Evolutionary conservation across 1,140 invertebrate species (phyloP), one percentile per base, ranked within the genome.

Genomic region (Drosophila aff.): DNA sequence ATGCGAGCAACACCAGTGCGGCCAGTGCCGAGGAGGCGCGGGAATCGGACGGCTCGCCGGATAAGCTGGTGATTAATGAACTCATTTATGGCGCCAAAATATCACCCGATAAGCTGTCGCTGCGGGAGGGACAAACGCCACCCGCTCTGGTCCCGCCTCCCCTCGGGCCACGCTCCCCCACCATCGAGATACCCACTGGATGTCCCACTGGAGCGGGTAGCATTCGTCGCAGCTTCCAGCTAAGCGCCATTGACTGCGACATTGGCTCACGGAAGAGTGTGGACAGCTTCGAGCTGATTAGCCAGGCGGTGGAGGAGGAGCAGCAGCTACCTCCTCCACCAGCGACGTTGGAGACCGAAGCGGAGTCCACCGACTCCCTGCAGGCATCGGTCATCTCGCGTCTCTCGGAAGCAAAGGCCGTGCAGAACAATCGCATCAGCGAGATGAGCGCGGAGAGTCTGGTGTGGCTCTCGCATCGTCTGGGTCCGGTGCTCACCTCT

Each of bases 401-500:
- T 23, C 79, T 92, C 36, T 82, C 82, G 3, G 77, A 66, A 81
- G 85, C 83, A 8, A 92, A 92, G 28, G 80, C 96, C 0, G 58
- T 89, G 31, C 92, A 92, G 33, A 92, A 92, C 43, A 92, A 92
- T 71, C 87, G 96, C 93, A 97, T 98, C 73, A 97, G 96, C 0
- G 97, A 99, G 91, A 97, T 99, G 94, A 97, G 97, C 82, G 95
- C 96, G 1, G 98, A 99, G 89, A 98, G 97, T 89, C 94, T 99
- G 0, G 96, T 98, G 46, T 99, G 98, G 98, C 91, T 99, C 23
- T 96, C 97, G 2, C 97, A 99, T 93, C 95, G 98, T 77, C 93
- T 99, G n/a, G 99, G 99, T 0, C 98, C 98, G 0, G 97, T 99
- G 28, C 94, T 99, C 8, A 98, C 98, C 4, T 97, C 98, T 16